Percentiles rank a stretch among this genome's conserved stretches.
Evolutionary conservation across 2,113 vertebrate species (phyloP).

Genomic region (Hypocryptadius cinnamomeus): DNA sequence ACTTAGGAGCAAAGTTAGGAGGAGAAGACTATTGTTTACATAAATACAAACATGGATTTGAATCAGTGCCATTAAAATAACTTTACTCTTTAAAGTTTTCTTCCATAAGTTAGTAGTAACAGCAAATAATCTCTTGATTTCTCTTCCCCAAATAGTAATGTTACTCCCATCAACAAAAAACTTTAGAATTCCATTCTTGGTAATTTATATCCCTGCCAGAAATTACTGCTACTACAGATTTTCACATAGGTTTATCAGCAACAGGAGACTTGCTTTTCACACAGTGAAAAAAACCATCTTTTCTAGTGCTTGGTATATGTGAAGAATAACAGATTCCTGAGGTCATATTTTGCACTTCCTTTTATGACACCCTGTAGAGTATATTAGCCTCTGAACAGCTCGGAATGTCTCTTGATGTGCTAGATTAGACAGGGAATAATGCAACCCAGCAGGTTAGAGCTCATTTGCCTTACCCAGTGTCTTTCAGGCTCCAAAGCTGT

Average conservation of each 20-base stretch:
- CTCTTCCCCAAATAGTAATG: constrained; percentile 39
- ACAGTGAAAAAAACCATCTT: constrained; percentile 45
- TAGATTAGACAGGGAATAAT: neutral
- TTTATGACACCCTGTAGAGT: neutral
- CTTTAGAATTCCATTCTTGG: constrained; percentile 16
- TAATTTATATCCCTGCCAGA: constrained; percentile 43
- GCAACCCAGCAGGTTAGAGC: neutral
- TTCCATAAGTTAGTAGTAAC: constrained; percentile 37
- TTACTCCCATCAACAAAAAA: constrained; percentile 42
- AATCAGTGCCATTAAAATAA: constrained; percentile 66
- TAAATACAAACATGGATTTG: constrained; percentile 70
- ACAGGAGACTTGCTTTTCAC: constrained; percentile 44
- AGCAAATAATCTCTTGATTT: constrained; percentile 50
- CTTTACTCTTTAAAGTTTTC: constrained; percentile 47
- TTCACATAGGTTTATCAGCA: constrained; percentile 34
- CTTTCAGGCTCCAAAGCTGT: neutral
- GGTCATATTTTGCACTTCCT: constrained; percentile 43
- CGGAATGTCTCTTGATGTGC: neutral
- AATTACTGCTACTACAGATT: constrained; percentile 31
- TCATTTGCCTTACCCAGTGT: neutral
- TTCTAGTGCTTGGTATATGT: constrained; percentile 41
- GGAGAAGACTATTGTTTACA: constrained; percentile 66
- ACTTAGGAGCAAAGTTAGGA: constrained; percentile 62
- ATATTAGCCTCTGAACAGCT: neutral
- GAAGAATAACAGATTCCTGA: constrained; percentile 63